Conservation (phyloP, 1,140 invertebrate species). For the Drosophila ogumai region DNA sequence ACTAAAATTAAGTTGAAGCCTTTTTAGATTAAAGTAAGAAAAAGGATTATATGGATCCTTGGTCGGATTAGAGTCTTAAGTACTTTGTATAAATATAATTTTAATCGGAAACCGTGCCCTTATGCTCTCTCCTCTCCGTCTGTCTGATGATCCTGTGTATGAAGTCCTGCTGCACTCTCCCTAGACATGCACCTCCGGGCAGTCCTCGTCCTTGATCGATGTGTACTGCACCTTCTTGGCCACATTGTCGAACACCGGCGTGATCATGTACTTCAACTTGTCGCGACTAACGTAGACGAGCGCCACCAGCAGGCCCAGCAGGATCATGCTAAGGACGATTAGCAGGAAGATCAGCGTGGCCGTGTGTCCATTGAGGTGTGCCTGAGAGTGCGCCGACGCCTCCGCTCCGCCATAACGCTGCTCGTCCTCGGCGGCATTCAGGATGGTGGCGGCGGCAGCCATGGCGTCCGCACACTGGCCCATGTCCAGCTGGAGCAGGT, state of each 20-base stretch:
- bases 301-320: conserved; percentile 86
- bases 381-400: conserved; percentile 34
- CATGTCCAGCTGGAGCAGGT: conserved; percentile 83
- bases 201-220: conserved; percentile 87
- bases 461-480: conserved; percentile 77
- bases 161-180: conserved; percentile 1
- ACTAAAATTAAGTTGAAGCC: conserved; percentile 1
- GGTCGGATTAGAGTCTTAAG: conserved; percentile 3
- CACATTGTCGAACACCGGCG: conserved; percentile 88
- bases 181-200: conserved; percentile 84
- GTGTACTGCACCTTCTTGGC: conserved; percentile 91
- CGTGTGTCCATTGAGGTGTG: conserved; percentile 82
- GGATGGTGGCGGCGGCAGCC: conserved; percentile 71
- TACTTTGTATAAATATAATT: conserved; percentile 1
- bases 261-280: conserved; percentile 86
- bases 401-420: conserved; percentile 45
- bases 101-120: conserved; percentile 22
- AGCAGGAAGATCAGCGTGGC: conserved; percentile 86
- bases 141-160: conserved; percentile 35
- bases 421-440: conserved; percentile 64
- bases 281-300: conserved; percentile 88
- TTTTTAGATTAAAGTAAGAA: neutral
- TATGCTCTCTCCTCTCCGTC: neutral
- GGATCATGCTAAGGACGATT: conserved; percentile 86
- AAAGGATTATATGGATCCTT: neutral